Base-by-base conservation (phyloP, 2,888 invertebrate genomes). In the Ferdinandea cuprea region DNA sequence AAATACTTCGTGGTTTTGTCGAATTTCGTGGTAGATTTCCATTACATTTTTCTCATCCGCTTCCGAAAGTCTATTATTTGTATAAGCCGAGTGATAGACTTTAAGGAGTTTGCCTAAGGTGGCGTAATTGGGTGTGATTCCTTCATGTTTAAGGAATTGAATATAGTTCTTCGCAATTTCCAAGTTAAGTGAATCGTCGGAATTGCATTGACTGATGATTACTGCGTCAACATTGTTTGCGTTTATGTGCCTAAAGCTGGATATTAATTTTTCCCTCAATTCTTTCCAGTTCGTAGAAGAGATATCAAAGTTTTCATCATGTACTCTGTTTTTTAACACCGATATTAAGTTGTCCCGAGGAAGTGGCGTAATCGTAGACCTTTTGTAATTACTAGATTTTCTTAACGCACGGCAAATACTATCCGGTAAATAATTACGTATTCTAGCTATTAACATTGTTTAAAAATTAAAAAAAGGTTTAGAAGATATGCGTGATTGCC, bases 111-210 rank as follows among this genome's bases (percentile, higher is more conserved):
- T 93, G 68, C 93, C 93, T 50, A 92, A 88, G 0, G 93, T 91
- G 0, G 94, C 94, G 35, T 94, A 86, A 89, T 93, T 93, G 2
- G 93, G 89, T 56, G 92, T 89, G 13, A 90, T 88, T 35, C 92
- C 91, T 63, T 90, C 90, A 0, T 87, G 87, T 85, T 91, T 90
- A 35, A 95, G 89, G 91, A 93, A 92, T 5, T 92, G 88, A 0
- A 94, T 89, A 90, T 94, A 95, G 30, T 92, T 92, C 73, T 92
- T 90, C 0, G 93, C 94, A 32, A 92, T 87, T 50, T 92, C 87
- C 56, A 92, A 89, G 44, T 93, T 91, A 30, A 91, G 90, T 0
- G 87, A 85, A 3, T 86, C 87, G 5, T 25, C 25, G 25, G 25
- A 25, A 40, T 76, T 87, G 89, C 94, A 93, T 17, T 92, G 86